phyloP scores from a whole-genome alignment of 1,140 invertebrate species.

The Drosophila takahashii region DNA sequence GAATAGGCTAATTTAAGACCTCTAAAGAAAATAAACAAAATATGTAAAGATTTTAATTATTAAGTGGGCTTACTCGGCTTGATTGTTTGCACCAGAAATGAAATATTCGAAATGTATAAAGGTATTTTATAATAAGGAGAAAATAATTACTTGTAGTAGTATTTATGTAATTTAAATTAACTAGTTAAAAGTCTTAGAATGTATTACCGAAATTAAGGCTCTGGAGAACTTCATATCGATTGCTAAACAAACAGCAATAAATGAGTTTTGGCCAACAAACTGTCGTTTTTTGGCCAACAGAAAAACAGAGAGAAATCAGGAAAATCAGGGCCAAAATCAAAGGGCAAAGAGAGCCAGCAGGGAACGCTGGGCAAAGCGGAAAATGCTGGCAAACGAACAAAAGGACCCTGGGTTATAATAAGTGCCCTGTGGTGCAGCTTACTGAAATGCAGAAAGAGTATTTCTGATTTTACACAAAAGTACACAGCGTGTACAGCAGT shows the following conservation, averaged over 20 bases:
- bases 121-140: no score
- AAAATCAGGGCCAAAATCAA: conserved; percentile 1
- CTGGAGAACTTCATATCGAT: conserved; percentile 1
- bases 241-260: conserved; percentile 34
- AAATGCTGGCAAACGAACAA: conserved; percentile 6
- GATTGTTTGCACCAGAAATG: neutral
- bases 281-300: conserved; percentile 7
- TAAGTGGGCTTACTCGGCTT: neutral
- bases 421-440: conserved; percentile 50
- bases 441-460: conserved; percentile 14
- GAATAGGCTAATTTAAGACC: neutral
- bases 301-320: conserved; percentile 11
- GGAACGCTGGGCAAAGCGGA: neutral
- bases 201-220: neutral
- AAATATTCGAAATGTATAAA: no score
- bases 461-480: conserved; percentile 24
- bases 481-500: conserved; percentile 14
- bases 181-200: neutral
- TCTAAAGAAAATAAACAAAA: neutral
- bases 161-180: neutral
- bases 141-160: no score
- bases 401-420: conserved; percentile 23
- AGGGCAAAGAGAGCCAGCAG: neutral
- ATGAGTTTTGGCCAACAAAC: conserved; percentile 29
- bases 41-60: neutral